Evolutionary conservation across 2,797 vertebrate genomes (phyloP).

Genomic region (Phataginus tetradactyla): DNA sequence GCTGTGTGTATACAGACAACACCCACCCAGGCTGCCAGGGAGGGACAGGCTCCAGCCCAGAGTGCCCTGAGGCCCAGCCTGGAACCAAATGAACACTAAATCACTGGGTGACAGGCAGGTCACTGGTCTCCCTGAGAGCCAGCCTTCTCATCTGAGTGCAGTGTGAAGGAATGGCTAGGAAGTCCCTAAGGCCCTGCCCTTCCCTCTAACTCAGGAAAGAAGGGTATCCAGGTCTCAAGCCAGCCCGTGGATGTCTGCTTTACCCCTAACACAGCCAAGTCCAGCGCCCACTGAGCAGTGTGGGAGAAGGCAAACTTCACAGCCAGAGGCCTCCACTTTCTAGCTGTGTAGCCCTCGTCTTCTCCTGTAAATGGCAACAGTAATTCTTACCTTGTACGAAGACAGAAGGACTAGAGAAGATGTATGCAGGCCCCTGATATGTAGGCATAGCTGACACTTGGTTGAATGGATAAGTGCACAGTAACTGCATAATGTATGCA

Average conservation of each 20-base stretch:
- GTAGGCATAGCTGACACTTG: background rate
- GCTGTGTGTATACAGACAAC: conserved; percentile 49
- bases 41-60: background rate
- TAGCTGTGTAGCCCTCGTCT: background rate
- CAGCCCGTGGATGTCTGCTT: background rate
- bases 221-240: background rate
- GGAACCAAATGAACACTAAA: background rate
- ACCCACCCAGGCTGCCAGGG: background rate
- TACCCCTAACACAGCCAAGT: background rate
- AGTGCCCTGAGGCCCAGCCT: background rate
- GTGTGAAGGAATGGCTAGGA: background rate
- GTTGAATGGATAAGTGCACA: background rate
- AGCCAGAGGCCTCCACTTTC: background rate
- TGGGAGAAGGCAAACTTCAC: rapidly evolving
- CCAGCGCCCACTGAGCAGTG: background rate
- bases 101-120: background rate
- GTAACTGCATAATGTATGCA: background rate
- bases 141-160: background rate
- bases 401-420: background rate
- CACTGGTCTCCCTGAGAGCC: background rate
- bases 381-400: background rate
- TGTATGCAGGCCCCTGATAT: background rate
- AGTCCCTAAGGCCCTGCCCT: background rate
- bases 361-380: background rate
- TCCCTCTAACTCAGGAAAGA: background rate